Evolutionary conservation across 2,797 vertebrate genomes (phyloP).

Genomic region (Clarias fuscus): DNA sequence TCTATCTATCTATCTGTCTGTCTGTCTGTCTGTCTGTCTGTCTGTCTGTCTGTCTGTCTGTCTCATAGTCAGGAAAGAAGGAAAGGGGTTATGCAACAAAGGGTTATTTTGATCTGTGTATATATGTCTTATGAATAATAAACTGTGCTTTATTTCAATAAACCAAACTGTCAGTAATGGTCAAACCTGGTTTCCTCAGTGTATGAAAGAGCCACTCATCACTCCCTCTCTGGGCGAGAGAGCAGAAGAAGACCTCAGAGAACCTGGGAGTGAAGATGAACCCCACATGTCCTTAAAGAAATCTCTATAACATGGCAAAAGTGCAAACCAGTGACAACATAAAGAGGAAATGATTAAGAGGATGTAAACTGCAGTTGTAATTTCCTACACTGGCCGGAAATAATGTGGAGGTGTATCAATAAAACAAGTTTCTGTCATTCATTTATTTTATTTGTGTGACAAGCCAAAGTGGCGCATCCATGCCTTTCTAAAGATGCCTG

Average conservation of each 20-base stretch:
- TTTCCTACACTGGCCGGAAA: neutral
- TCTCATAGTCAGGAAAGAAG: too few species aligned
- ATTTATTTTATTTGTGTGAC: neutral
- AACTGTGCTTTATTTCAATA: neutral
- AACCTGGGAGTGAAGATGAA: slow-evolving; percentile 52
- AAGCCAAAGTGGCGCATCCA: neutral
- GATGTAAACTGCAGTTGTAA: neutral
- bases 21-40: fast-evolving
- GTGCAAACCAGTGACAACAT: neutral
- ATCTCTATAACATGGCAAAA: neutral
- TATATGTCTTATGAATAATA: neutral
- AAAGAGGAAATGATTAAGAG: neutral
- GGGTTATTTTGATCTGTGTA: neutral
- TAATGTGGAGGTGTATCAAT: neutral
- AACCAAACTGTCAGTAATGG: slow-evolving; percentile 1
- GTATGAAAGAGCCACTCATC: slow-evolving; percentile 51
- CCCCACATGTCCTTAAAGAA: slow-evolving; percentile 61
- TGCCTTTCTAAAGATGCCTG: neutral
- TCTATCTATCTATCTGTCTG: too few species aligned
- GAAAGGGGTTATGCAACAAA: too few species aligned
- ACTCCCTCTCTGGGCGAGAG: slow-evolving; percentile 61
- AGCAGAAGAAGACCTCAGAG: slow-evolving; percentile 59
- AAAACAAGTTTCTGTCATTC: neutral
- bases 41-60: fast-evolving
- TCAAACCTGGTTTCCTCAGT: slow-evolving; percentile 53